Conservation (phyloP, 2,888 invertebrate species). For the Eristalinus aeneus region DNA sequence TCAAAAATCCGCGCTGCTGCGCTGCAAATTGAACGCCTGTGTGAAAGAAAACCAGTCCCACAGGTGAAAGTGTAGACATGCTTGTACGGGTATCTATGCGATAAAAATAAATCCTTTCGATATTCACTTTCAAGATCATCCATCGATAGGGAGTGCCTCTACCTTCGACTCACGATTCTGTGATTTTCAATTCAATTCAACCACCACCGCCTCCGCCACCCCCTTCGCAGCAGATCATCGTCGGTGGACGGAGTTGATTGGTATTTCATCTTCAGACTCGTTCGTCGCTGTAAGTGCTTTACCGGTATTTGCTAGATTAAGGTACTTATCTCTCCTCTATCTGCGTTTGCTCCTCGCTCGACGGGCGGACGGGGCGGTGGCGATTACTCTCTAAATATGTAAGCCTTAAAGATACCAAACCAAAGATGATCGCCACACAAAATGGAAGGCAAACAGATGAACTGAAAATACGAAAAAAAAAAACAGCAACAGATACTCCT, state of each 20-base stretch:
- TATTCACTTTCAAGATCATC: conserved; percentile 66
- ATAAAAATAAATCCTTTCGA: conserved; percentile 55
- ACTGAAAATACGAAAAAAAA: background rate
- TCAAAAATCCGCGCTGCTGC: background rate
- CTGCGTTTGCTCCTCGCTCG: conserved; percentile 23
- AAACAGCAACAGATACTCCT: conserved; percentile 41
- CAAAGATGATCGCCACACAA: conserved; percentile 56
- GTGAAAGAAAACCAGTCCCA: background rate
- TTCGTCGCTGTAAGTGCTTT: conserved; percentile 54
- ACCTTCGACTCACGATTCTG: conserved; percentile 56
- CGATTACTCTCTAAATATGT: conserved; percentile 52
- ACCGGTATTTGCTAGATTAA: conserved; percentile 60
- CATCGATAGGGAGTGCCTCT: conserved; percentile 56
- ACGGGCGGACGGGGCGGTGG: background rate
- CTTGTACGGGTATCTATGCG: background rate
- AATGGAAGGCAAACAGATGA: conserved; percentile 13
- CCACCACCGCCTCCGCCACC: background rate
- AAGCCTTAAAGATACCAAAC: conserved; percentile 33
- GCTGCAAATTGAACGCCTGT: background rate
- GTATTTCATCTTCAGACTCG: conserved; percentile 38
- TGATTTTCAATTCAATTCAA: conserved; percentile 22
- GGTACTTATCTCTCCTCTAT: conserved; percentile 53
- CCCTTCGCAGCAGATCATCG: background rate
- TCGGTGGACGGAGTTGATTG: conserved; percentile 13
- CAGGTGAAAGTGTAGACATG: conserved; percentile 63